A percentile compares a stretch with the other conserved stretches of the same genome.
phyloP scores from a whole-genome alignment of 2,888 invertebrate species.

The Mimumesa dahlbomi region DNA sequence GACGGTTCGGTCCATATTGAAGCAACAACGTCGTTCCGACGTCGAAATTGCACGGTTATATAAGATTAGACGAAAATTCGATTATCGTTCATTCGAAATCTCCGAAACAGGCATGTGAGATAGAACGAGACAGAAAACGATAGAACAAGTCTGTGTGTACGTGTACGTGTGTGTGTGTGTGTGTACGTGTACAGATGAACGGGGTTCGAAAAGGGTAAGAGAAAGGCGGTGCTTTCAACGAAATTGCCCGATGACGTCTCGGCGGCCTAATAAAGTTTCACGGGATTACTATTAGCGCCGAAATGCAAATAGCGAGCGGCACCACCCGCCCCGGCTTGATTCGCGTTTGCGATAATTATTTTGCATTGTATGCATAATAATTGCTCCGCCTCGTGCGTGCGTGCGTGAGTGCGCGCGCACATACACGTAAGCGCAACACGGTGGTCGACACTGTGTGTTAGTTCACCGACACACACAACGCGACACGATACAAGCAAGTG shows the following conservation, averaged over 20 bases:
- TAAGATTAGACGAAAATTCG: constrained; percentile 16
- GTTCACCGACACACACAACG: constrained; percentile 35
- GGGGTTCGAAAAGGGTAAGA: not conserved
- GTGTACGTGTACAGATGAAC: no score
- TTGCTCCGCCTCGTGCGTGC: constrained; percentile 30
- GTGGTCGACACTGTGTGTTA: constrained; percentile 4
- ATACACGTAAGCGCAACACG: constrained; percentile 37
- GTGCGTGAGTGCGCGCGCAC: constrained; percentile 41
- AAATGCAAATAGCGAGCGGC: constrained; percentile 55
- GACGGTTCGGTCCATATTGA: not conserved
- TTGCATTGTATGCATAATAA: constrained; percentile 72
- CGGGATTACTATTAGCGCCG: constrained; percentile 25
- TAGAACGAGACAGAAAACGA: not conserved
- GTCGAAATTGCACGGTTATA: constrained; percentile 23
- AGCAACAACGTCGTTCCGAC: constrained; percentile 2
- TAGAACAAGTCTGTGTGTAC: no score
- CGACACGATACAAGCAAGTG: constrained; percentile 67
- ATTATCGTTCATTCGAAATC: constrained; percentile 23
- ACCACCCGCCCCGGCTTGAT: constrained; percentile 57
- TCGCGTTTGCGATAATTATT: constrained; percentile 69
- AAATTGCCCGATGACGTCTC: constrained; percentile 4
- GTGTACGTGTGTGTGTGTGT: no score
- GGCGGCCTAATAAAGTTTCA: constrained; percentile 28
- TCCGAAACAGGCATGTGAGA: not conserved
- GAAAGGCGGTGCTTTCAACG: not conserved